Conservation (phyloP, 2,888 invertebrate species). For the Caenorhabditis macrosperma region DNA sequence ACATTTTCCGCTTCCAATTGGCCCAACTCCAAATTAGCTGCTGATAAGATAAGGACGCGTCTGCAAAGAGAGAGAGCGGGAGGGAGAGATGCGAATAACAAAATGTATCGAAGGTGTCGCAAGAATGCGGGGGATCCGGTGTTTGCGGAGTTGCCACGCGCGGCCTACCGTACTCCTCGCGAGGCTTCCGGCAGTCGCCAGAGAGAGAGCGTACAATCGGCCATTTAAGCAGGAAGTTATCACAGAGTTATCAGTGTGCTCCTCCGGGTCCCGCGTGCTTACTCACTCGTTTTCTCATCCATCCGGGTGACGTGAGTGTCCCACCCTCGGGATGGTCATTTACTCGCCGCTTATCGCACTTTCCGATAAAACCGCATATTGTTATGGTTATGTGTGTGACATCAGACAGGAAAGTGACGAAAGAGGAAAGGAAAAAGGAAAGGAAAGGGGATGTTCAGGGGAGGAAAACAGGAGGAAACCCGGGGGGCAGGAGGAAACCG, state of each 20-base stretch:
- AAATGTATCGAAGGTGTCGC: not conserved
- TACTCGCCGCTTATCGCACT: constrained; percentile 10
- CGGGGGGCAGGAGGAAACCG: not conserved
- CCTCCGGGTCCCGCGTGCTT: constrained; percentile 2
- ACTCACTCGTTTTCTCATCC: constrained; percentile 14
- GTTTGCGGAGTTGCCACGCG: too few relatives aligned
- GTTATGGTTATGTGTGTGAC: constrained; percentile 33
- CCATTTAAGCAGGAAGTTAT: too few relatives aligned
- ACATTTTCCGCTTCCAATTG: not conserved
- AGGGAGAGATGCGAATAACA: not conserved
- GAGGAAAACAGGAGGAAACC: not conserved
- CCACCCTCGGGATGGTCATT: constrained; percentile 14
- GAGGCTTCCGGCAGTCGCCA: not conserved
- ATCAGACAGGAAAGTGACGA: constrained; percentile 19
- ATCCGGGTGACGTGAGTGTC: constrained; percentile 21
- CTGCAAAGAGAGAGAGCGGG: not conserved
- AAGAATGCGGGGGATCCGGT: too few relatives aligned
- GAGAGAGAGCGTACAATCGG: too few relatives aligned
- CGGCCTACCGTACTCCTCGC: not conserved
- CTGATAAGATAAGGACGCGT: not conserved
- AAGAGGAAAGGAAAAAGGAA: constrained; percentile 28
- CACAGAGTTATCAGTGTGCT: not conserved
- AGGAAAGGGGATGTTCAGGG: not conserved
- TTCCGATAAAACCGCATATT: constrained; percentile 32
- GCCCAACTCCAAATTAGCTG: constrained; percentile 1